phyloP scores from a whole-genome alignment of 2,888 invertebrate species.

The Heliconius cydno region DNA sequence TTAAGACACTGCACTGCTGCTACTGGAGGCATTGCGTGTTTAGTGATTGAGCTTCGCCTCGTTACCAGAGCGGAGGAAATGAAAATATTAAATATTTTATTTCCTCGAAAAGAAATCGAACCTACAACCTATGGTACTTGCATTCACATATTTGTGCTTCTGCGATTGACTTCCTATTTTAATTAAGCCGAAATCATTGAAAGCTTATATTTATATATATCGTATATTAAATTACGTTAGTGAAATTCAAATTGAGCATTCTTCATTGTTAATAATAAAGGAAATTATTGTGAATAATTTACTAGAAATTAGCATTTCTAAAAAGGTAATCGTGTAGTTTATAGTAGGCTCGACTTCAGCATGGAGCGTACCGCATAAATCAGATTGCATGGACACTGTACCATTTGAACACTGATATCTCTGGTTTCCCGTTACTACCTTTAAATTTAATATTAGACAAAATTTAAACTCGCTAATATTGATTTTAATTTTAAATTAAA shows the following conservation, averaged over 20 bases:
- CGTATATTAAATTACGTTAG: not conserved
- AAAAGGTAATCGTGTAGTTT: constrained; percentile 67
- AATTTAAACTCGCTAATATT: constrained; percentile 22
- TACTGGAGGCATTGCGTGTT: no score
- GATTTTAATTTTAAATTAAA: not conserved
- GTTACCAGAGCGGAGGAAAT: no score
- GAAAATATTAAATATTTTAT: no score
- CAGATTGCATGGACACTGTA: constrained; percentile 75
- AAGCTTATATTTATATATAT: not conserved
- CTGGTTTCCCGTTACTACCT: constrained; percentile 48
- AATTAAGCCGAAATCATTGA: not conserved
- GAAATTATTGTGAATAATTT: constrained; percentile 62
- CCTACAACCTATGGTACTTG: no score
- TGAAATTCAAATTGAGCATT: constrained; percentile 16
- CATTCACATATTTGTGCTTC: no score
- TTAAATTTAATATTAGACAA: constrained; percentile 42
- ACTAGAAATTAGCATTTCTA: constrained; percentile 72
- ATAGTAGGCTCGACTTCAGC: constrained; percentile 57
- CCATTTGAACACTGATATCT: constrained; percentile 67
- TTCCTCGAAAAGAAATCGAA: no score
- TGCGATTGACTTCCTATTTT: not conserved
- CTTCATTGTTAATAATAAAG: constrained; percentile 34
- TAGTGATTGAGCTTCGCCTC: no score
- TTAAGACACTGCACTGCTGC: no score
- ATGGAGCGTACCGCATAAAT: constrained; percentile 70